A percentile compares a stretch with the other conserved stretches of the same genome.
These are phyloP conservation scores for Balaeniceps rex DNA, from an alignment of 2,113 vertebrate species.

Conservation along the genomic window DNA sequence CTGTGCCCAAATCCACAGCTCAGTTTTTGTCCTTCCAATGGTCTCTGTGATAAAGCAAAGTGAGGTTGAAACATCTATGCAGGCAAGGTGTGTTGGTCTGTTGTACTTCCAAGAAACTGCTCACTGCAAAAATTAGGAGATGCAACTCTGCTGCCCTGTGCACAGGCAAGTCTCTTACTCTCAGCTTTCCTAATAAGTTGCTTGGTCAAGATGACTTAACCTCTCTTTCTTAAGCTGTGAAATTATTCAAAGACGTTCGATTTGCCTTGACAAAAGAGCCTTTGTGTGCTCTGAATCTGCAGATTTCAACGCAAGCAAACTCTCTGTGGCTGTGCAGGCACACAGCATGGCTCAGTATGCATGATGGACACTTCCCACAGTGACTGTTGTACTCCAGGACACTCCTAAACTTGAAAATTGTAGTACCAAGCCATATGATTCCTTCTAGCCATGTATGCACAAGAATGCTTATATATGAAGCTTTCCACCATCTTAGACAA, in stretches of 20 bases:
- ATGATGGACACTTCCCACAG: rapidly evolving
- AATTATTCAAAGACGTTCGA: not conserved
- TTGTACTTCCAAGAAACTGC: not conserved
- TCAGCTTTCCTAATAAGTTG: not conserved
- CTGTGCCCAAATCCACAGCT: not conserved
- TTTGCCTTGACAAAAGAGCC: conserved; percentile 2
- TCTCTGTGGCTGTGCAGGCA: not conserved
- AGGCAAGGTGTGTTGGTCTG: not conserved
- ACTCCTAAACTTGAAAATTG: not conserved
- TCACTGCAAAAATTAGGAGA: not conserved
- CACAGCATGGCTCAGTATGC: not conserved
- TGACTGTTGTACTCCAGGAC: not conserved
- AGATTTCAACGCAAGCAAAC: not conserved
- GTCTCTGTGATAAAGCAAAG: not conserved
- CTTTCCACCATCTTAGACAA: not conserved
- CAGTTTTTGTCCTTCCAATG: not conserved
- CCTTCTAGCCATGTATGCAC: not conserved
- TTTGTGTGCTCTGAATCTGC: not conserved
- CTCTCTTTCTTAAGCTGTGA: not conserved
- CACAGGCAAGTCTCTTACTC: not conserved
- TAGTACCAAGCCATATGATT: not conserved
- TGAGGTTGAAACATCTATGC: not conserved
- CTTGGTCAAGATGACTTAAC: not conserved
- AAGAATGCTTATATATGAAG: not conserved
- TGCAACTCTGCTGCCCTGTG: not conserved